Base-by-base conservation (phyloP, 2,797 vertebrate species). In the Enteromius treurensis region DNA sequence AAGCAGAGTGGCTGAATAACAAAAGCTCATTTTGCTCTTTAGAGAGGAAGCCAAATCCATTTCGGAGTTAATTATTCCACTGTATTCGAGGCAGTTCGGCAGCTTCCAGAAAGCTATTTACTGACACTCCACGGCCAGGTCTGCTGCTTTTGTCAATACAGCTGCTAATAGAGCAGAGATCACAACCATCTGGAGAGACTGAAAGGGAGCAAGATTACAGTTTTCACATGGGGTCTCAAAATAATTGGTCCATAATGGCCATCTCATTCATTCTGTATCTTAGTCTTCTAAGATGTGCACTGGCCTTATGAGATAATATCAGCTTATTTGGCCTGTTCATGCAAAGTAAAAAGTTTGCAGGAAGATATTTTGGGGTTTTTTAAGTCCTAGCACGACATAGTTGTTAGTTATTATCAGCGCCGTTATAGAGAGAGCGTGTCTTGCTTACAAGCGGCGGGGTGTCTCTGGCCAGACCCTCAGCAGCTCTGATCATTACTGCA, bases 401-500 rank as follows among this genome's bases (percentile, higher is more conserved):
- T 11, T 40, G 62, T 65, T 68, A 58, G 73, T 47, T 82, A 32
- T 58, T 82, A 68, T 69, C 49, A 34, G 62, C 6, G 8, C 47
- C 51, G 23, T 69, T 83, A 83, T 14, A 49, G 55, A 77, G 23
- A 67, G 55, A 32, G 26, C 42, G 80, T 68, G n/a, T 71, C 71
- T 71, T 47, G 68, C 19, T 51, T 53, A 42, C 53, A 74, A 65
- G 77, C 75, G 55, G 53, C 60, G 13, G 81, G 80, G 75, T 67
- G 80, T 53, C 81, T 81, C 74, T 68, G 84, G 78, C 79, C 81
- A 64, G 69, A 81, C 84, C 79, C 86, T 64, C 34, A 58, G 69
- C 49, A 88, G 86, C 91, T 86, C 91, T 92, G 91, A 86, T 93
- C 86, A 85, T 88, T 84, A 86, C 84, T 91, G 91, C 80, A 19